phyloP scores from a whole-genome alignment of 2,888 invertebrate species.

The Apamea monoglypha region DNA sequence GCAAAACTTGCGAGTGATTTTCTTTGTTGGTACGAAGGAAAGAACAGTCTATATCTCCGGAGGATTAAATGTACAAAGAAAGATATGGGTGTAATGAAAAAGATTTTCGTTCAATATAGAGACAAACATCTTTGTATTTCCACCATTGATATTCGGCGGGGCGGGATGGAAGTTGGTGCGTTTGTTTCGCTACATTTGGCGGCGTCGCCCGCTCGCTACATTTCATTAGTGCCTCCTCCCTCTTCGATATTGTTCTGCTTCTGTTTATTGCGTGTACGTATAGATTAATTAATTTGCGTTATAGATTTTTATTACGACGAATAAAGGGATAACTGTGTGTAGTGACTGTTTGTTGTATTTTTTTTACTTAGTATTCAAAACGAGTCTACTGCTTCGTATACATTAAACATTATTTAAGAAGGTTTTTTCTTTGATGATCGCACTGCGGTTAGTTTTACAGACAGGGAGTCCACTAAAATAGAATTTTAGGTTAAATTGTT shows the following conservation, averaged over 20 bases:
- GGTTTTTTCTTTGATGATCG: conserved; percentile 2
- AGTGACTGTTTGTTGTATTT: conserved; percentile 37
- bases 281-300: conserved; percentile 85
- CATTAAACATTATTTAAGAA: conserved; percentile 3
- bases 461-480: not conserved
- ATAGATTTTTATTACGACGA: conserved; percentile 76
- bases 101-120: conserved; percentile 69
- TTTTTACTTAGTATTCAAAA: conserved; percentile 52
- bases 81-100: conserved; percentile 67
- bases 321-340: conserved; percentile 62
- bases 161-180: conserved; percentile 78
- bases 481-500: not conserved
- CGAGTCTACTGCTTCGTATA: conserved; percentile 15
- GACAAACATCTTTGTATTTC: conserved; percentile 73
- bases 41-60: conserved; percentile 39
- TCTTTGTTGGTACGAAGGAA: conserved; percentile 44
- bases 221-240: conserved; percentile 85
- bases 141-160: conserved; percentile 77
- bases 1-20: conserved; percentile 51
- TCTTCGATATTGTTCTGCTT: conserved; percentile 80
- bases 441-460: not conserved
- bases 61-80: conserved; percentile 63
- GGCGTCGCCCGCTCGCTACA: conserved; percentile 81
- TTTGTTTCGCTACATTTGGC: conserved; percentile 86
- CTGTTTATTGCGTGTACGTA: conserved; percentile 81